Conservation (phyloP, 2,888 invertebrate species). For the Osedax frankpressi region DNA sequence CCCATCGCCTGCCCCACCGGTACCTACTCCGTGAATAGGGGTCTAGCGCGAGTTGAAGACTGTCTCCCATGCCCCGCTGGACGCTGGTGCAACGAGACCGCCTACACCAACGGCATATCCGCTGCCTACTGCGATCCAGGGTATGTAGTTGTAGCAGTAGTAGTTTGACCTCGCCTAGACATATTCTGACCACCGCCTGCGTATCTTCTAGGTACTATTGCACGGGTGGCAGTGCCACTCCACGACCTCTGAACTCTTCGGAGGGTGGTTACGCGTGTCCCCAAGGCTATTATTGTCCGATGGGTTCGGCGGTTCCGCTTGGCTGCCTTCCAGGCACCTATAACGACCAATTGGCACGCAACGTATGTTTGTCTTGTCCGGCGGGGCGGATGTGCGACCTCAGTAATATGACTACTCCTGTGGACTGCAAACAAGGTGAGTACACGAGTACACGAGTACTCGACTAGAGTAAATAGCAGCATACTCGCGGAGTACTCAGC, state of each 20-base stretch:
- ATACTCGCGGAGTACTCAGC: too few relatives aligned
- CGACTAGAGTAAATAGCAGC: too few relatives aligned
- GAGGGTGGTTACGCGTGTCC: slow-evolving; percentile 37
- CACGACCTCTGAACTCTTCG: slow-evolving; percentile 32
- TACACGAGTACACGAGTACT: too few relatives aligned
- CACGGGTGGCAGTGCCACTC: slow-evolving; percentile 35
- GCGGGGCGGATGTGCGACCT: slow-evolving; percentile 37
- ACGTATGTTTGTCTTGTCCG: slow-evolving; percentile 36
- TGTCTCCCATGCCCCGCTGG: slow-evolving; percentile 39
- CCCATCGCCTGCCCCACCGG: slow-evolving; percentile 39
- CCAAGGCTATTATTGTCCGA: slow-evolving; percentile 37
- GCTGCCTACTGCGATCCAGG: slow-evolving; percentile 32
- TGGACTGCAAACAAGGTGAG: slow-evolving; percentile 36
- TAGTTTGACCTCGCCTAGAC: too few relatives aligned
- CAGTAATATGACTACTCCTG: slow-evolving; percentile 36
- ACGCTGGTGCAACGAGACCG: slow-evolving; percentile 38
- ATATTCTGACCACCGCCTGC: too few relatives aligned
- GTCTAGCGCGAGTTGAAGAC: slow-evolving; percentile 31
- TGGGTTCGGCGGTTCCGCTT: slow-evolving; percentile 33
- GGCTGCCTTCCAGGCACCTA: slow-evolving; percentile 40
- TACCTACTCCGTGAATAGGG: slow-evolving; percentile 35
- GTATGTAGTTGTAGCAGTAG: slow-evolving; percentile 18
- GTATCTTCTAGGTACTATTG: slow-evolving; percentile 36
- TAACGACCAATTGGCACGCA: slow-evolving; percentile 34
- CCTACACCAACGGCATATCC: slow-evolving; percentile 32